Conservation (phyloP, 2,113 vertebrate genomes). For the Paratilapia polleni region DNA sequence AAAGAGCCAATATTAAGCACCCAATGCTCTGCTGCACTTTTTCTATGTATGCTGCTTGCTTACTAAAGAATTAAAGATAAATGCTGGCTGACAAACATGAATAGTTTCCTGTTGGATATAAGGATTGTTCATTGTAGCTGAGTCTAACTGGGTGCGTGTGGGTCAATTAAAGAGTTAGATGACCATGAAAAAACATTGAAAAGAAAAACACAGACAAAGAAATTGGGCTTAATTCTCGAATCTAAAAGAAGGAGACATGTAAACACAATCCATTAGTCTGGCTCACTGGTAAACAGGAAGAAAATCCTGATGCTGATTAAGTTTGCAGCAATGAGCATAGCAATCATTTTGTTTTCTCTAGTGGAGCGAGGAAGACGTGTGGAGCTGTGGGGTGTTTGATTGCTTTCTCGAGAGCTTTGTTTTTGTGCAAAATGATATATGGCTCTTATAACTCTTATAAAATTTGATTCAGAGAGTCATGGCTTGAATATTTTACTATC, state of each 20-base stretch:
- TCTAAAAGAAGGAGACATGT: constrained; percentile 9
- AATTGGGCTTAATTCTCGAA: background rate
- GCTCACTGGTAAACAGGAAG: background rate
- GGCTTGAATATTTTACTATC: background rate
- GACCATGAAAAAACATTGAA: background rate
- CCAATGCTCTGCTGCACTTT: background rate
- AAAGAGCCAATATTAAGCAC: background rate
- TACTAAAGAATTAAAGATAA: background rate
- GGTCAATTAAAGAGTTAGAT: background rate
- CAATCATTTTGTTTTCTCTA: constrained; percentile 12
- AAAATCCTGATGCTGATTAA: constrained; percentile 13
- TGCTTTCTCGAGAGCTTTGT: constrained; percentile 12
- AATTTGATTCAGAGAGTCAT: background rate
- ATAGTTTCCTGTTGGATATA: background rate
- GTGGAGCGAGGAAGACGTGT: background rate
- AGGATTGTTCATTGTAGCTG: background rate
- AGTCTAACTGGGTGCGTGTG: background rate
- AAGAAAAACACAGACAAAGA: background rate
- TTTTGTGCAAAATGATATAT: background rate
- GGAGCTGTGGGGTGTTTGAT: background rate
- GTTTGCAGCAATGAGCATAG: background rate
- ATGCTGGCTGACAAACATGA: constrained; percentile 7
- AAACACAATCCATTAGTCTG: constrained; percentile 13
- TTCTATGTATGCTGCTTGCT: background rate
- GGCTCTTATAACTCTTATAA: constrained; percentile 1